phyloP scores from a whole-genome alignment of 64 coral and sea anemone species.

The Catalaphyllia jardinei region DNA sequence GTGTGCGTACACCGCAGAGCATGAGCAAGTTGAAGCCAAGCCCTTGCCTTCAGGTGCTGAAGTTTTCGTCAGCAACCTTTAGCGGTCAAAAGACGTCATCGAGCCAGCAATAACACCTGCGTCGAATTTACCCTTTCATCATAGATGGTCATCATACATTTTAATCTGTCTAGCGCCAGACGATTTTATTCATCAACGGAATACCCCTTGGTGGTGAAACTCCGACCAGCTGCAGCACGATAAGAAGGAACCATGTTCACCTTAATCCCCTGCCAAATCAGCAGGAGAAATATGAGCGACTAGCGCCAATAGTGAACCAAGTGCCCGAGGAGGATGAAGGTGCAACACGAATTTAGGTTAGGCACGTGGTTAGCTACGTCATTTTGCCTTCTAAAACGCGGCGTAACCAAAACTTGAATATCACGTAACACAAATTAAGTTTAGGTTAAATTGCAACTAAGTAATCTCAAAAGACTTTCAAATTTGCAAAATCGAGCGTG shows the following conservation, averaged over 20 bases:
- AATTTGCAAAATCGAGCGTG: too few relatives aligned
- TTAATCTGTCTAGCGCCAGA: too few relatives aligned
- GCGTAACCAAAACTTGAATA: too few relatives aligned
- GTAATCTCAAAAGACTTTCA: too few relatives aligned
- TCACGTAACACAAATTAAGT: too few relatives aligned
- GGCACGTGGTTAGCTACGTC: too few relatives aligned
- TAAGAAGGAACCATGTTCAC: slow-evolving; percentile 12
- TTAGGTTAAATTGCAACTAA: too few relatives aligned
- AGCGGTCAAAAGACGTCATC: not conserved
- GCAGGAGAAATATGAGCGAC: not conserved
- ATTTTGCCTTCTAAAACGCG: too few relatives aligned
- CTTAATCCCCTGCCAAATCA: slow-evolving; percentile 8
- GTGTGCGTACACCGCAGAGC: not conserved
- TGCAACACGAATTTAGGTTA: not conserved
- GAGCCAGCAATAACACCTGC: not conserved
- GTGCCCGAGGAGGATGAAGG: not conserved
- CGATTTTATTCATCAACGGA: too few relatives aligned
- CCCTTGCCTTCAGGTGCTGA: slow-evolving; percentile 4
- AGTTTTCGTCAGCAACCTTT: slow-evolving; percentile 8
- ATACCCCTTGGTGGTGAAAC: too few relatives aligned
- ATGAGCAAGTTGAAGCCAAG: slow-evolving; percentile 6
- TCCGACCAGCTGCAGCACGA: slow-evolving; percentile 5
- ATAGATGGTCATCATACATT: too few relatives aligned
- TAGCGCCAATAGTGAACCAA: not conserved
- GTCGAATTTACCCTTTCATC: not conserved